phyloP scores from a whole-genome alignment of 2,888 invertebrate genomes.

The Abrostola triplasia region DNA sequence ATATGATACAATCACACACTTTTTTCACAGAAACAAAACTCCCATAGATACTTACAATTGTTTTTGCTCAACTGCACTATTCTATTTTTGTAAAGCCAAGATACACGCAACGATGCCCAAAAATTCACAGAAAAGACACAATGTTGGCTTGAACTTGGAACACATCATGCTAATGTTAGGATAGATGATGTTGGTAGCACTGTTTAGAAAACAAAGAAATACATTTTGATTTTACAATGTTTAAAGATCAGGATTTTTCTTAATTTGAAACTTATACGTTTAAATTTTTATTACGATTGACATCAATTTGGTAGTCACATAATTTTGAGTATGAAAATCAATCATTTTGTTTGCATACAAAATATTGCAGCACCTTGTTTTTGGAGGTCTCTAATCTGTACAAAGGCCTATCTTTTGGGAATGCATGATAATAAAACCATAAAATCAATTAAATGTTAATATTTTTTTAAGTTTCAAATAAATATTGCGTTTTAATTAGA shows the following conservation, averaged over 20 bases:
- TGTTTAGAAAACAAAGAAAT: conserved; percentile 27
- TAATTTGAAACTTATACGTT: neutral
- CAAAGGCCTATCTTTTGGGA: too few species aligned
- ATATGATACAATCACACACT: conserved; percentile 35
- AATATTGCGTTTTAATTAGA: too few species aligned
- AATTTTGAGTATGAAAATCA: too few species aligned
- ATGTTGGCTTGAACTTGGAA: conserved; percentile 27
- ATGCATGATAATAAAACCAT: too few species aligned
- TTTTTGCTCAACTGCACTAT: conserved; percentile 35
- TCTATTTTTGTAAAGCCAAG: conserved; percentile 33
- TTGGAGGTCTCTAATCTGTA: too few species aligned
- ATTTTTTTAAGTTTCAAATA: too few species aligned
- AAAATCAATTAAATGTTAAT: too few species aligned
- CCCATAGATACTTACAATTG: conserved; percentile 10
- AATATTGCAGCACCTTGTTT: too few species aligned
- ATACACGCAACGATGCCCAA: conserved; percentile 41
- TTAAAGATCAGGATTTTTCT: neutral
- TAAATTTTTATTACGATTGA: neutral
- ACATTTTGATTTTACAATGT: conserved; percentile 13
- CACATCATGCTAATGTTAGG: conserved; percentile 45
- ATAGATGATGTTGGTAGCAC: conserved; percentile 12
- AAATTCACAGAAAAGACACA: conserved; percentile 43
- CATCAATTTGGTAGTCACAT: too few species aligned
- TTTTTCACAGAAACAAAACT: conserved; percentile 19
- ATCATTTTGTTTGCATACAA: too few species aligned